Percentiles rank a stretch among this genome's conserved stretches.
These are phyloP conservation scores for Rhyzopertha dominica DNA, from an alignment of 1,140 invertebrate species.

Conservation along the genomic window DNA sequence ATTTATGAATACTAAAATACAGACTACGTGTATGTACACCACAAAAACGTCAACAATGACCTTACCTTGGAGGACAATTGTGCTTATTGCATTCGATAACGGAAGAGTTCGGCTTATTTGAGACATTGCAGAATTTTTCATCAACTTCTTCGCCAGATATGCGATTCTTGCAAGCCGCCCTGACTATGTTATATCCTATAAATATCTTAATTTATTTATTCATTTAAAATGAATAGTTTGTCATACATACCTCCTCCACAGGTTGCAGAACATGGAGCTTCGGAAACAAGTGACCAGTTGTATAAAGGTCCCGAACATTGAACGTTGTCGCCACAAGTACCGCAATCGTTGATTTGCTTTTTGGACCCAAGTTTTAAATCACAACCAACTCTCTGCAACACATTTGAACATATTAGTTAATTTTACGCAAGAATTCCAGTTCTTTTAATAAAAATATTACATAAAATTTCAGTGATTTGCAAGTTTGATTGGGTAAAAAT, in stretches of 20 bases:
- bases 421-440: no score
- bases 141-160: slow-evolving; percentile 69
- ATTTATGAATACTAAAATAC: no score
- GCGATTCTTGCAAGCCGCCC: slow-evolving; percentile 69
- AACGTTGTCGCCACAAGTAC: slow-evolving; percentile 83
- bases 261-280: slow-evolving; percentile 77
- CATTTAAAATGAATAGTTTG: no score
- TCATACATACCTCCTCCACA: slow-evolving; percentile 86
- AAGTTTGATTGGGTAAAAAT: no score
- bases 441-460: no score
- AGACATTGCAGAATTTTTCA: slow-evolving; percentile 71
- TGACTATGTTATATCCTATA: slow-evolving; percentile 78
- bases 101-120: slow-evolving; percentile 66
- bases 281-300: slow-evolving; percentile 76
- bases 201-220: slow-evolving; percentile 19
- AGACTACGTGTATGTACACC: no score
- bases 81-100: slow-evolving; percentile 79
- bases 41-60: no score
- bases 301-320: slow-evolving; percentile 72
- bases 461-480: no score
- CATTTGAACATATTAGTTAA: no score
- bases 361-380: slow-evolving; percentile 81
- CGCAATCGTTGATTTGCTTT: slow-evolving; percentile 79
- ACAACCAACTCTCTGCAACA: slow-evolving; percentile 80
- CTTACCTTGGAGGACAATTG: slow-evolving; percentile 82